Conservation (phyloP, 2,113 vertebrate genomes). For the Eretmochelys imbricata region DNA sequence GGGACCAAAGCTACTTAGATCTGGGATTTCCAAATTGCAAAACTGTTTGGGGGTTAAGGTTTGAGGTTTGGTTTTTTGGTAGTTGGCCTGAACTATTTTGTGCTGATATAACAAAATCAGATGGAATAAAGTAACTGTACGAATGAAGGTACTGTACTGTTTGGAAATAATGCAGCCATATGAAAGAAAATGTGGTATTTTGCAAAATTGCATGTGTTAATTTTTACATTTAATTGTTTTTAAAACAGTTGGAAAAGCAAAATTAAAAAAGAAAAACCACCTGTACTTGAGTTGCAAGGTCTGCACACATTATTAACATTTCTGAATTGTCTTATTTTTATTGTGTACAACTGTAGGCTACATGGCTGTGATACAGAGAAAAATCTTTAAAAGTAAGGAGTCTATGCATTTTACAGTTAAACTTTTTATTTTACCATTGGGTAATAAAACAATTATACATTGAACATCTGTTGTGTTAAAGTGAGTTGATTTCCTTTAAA, state of each 20-base stretch:
- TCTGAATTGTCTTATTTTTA: slow-evolving; percentile 64
- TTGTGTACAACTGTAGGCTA: slow-evolving; percentile 55
- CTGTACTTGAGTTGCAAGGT: slow-evolving; percentile 50
- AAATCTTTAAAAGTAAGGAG: slow-evolving; percentile 23
- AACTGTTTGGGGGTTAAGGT: not conserved
- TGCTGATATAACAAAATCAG: slow-evolving; percentile 34
- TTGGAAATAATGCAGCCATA: slow-evolving; percentile 69
- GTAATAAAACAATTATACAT: slow-evolving; percentile 52
- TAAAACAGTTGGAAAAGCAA: slow-evolving; percentile 54
- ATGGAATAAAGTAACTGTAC: not conserved
- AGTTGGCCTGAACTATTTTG: slow-evolving; percentile 17
- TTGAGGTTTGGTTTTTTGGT: not conserved
- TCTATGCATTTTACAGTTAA: slow-evolving; percentile 68
- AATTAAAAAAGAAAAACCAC: not conserved
- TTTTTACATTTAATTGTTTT: slow-evolving; percentile 74
- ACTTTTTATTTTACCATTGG: slow-evolving; percentile 42
- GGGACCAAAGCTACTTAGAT: slow-evolving; percentile 79
- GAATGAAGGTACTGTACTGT: slow-evolving; percentile 41
- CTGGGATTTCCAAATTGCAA: slow-evolving; percentile 46
- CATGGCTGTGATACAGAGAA: slow-evolving; percentile 44
- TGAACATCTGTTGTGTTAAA: slow-evolving; percentile 54
- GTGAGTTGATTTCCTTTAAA: slow-evolving; percentile 55
- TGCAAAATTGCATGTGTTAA: slow-evolving; percentile 68
- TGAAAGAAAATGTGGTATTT: slow-evolving; percentile 68
- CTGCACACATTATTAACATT: slow-evolving; percentile 23